phyloP scores from a whole-genome alignment of 2,888 invertebrate genomes.

The Lithophane socia region DNA sequence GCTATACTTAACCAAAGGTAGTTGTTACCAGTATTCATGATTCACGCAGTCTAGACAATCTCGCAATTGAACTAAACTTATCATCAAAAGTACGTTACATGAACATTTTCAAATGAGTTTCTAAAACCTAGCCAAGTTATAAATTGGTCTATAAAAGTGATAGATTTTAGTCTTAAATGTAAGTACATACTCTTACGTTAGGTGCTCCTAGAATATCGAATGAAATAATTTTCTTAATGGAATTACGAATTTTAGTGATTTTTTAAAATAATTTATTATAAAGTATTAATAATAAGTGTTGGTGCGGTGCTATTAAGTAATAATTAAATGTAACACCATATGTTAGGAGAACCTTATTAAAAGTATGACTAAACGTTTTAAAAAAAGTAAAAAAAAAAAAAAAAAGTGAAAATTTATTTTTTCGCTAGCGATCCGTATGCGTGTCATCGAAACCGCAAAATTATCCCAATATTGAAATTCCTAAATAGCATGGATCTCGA shows the following conservation, averaged over 20 bases:
- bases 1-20: not conserved
- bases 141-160: slow-evolving; percentile 44
- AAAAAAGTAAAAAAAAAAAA: no score
- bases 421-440: no score
- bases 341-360: not conserved
- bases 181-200: not conserved
- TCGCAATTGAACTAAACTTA: slow-evolving; percentile 13
- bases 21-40: slow-evolving; percentile 3
- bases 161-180: slow-evolving; percentile 1
- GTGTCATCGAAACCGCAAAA: no score
- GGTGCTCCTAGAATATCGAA: slow-evolving; percentile 1
- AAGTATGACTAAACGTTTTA: no score
- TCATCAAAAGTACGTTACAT: slow-evolving; percentile 22
- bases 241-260: not conserved
- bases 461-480: not conserved
- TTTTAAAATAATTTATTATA: not conserved
- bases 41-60: slow-evolving; percentile 33
- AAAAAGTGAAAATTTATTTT: no score
- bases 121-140: not conserved
- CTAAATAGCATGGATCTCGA: not conserved
- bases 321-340: not conserved
- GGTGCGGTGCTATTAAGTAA: not conserved
- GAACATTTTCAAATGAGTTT: slow-evolving; percentile 8
- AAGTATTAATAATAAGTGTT: not conserved
- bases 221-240: slow-evolving; percentile 1